A percentile compares a stretch with the other conserved stretches of the same genome.
These are phyloP conservation scores for Thera obeliscata DNA, from an alignment of 2,888 invertebrate genomes.

Conservation along the genomic window DNA sequence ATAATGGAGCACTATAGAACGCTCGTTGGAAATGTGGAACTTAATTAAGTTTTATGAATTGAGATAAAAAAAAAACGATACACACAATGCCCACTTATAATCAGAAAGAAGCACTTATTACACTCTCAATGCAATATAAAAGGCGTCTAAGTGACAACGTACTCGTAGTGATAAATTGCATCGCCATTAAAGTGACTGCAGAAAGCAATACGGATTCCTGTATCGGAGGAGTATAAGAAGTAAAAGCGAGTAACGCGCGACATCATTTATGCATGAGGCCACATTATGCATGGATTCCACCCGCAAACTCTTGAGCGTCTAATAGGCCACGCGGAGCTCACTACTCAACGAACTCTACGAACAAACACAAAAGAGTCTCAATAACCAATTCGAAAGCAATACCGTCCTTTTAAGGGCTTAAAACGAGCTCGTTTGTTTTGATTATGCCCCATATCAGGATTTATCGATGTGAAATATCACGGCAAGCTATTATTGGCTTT, in stretches of 20 bases:
- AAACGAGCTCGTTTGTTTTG: conserved; percentile 30
- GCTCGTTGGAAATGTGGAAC: conserved; percentile 6
- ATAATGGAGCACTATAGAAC: conserved; percentile 1
- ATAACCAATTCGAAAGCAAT: conserved; percentile 47
- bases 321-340: conserved; percentile 61
- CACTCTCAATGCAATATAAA: conserved; percentile 30
- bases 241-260: conserved; percentile 66
- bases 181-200: conserved; percentile 50
- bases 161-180: conserved; percentile 50
- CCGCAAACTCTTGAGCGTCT: conserved; percentile 58
- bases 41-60: conserved; percentile 8
- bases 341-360: conserved; percentile 28
- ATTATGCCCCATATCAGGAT: conserved; percentile 29
- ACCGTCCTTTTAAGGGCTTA: conserved; percentile 40
- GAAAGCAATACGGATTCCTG: conserved; percentile 46
- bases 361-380: conserved; percentile 47
- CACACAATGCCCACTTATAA: conserved; percentile 37
- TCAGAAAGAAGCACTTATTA: conserved; percentile 30
- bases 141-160: conserved; percentile 41
- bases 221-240: conserved; percentile 59
- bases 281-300: conserved; percentile 76
- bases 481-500: conserved; percentile 13
- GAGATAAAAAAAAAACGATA: conserved; percentile 8
- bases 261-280: conserved; percentile 74
- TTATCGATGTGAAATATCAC: conserved; percentile 28